These are phyloP conservation scores for Notoglanidium macrostoma DNA, from an alignment of 2,797 vertebrate genomes.

Conservation along the genomic window DNA sequence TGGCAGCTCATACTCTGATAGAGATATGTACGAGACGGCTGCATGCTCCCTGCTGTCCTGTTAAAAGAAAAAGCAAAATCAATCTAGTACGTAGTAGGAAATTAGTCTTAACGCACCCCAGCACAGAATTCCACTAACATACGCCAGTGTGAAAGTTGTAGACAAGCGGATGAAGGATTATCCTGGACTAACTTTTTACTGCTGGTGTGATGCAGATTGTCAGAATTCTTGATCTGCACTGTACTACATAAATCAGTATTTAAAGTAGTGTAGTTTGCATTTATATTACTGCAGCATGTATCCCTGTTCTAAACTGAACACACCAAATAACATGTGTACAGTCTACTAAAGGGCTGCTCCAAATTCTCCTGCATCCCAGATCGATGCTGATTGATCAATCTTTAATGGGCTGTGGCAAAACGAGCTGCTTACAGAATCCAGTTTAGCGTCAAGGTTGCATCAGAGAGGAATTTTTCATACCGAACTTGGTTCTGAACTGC, in stretches of 20 bases:
- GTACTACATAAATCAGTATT: background rate
- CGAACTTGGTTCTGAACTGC: background rate
- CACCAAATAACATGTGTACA: background rate
- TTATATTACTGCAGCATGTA: constrained; percentile 22
- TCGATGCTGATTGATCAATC: constrained; percentile 42
- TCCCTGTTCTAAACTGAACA: background rate
- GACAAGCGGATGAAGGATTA: background rate
- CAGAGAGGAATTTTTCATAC: background rate
- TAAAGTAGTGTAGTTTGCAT: constrained; percentile 14
- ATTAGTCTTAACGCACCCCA: background rate
- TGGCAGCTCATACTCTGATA: constrained; percentile 47
- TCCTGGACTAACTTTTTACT: background rate
- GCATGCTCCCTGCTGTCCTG: constrained; percentile 15
- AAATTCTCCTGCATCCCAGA: constrained; percentile 22
- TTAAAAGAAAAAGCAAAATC: constrained; percentile 19
- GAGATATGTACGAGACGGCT: constrained; percentile 1
- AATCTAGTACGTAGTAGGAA: background rate
- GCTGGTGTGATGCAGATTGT: background rate
- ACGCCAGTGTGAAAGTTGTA: background rate
- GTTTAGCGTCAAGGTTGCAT: background rate
- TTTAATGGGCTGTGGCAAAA: constrained; percentile 35
- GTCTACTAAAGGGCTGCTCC: background rate
- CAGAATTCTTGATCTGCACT: background rate
- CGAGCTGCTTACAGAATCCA: background rate
- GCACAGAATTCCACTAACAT: background rate